Evolutionary conservation across 2,888 invertebrate species (phyloP).

Genomic region (Cecidostiba fungosa): DNA sequence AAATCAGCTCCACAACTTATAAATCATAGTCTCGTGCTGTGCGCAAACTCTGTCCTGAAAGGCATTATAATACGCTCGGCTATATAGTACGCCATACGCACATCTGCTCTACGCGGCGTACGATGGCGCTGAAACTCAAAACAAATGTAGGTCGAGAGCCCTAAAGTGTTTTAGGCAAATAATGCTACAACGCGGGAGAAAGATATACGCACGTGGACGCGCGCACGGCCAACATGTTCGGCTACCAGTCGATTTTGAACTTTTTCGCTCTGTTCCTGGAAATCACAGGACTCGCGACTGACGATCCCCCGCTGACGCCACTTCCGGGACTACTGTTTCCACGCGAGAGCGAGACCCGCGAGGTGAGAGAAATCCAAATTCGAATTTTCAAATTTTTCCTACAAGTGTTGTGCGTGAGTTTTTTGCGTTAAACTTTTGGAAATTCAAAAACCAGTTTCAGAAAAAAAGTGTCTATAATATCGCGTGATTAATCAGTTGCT

Average conservation of each 20-base stretch:
- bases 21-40: not conserved
- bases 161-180: slow-evolving; percentile 16
- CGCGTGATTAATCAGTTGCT: not conserved
- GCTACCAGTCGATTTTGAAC: slow-evolving; percentile 45
- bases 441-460: not conserved
- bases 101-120: not conserved
- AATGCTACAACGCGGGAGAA: not conserved
- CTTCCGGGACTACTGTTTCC: slow-evolving; percentile 86
- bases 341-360: slow-evolving; percentile 90
- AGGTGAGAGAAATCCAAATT: slow-evolving; percentile 80
- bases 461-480: not conserved
- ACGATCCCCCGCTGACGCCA: slow-evolving; percentile 9
- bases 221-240: slow-evolving; percentile 41
- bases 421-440: no score
- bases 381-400: not conserved
- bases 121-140: slow-evolving; percentile 52
- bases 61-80: no score
- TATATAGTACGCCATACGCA: not conserved
- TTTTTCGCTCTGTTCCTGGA: slow-evolving; percentile 45
- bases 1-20: no score
- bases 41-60: not conserved
- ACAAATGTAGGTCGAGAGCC: slow-evolving; percentile 31
- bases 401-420: not conserved
- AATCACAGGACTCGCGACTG: slow-evolving; percentile 28
- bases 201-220: slow-evolving; percentile 21